Evolutionary conservation across 2,888 invertebrate genomes (phyloP), one percentile per base, ranked within the genome.

Genomic region (Eristalinus sepulchralis): DNA sequence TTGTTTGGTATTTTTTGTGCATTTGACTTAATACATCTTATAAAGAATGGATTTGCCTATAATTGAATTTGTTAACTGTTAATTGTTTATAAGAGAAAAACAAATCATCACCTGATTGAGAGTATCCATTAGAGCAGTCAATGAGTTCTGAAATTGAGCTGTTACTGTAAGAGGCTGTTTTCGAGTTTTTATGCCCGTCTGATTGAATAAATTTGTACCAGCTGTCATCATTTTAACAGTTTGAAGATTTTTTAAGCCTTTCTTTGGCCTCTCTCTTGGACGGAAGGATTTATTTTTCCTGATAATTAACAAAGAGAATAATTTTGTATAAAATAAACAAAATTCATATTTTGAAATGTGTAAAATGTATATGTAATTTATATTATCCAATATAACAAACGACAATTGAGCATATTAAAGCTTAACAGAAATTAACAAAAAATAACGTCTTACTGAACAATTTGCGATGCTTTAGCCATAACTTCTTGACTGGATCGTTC

Each of bases 271-370:
- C 92, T 97, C 96, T 75, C 97, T 94, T n/a, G 97, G 97, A 90
- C 97, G 95, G 93, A 97, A 97, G 84, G 97, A 97, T 93, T 97
- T 97, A 94, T 97, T 97, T 94, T 97, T 97, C 96, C 97, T 97
- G 94, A 89, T 89, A 89, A 88, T 85, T 22, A 53, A 87, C 62
- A 2, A 20, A 53, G 22, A 1, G 33, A 20, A 22, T 2, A 72
- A 62, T 27, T 62, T 17, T 1, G 11, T 33, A 59, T 27, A 80
- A 59, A 68, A 22, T 55, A 72, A 73, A 20, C 53, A 59, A 64
- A 33, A 59, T 72, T 63, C 72, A 3, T 57, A 13, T 24, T 24
- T 57, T 57, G 11, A 22, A 24, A 11, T 57, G 24, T 13, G 17
- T 17, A 47, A 2, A 17, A 1, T 47, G 17, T 17, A 47, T 34